Base-by-base conservation (phyloP, 1,140 invertebrate species). In the Limonius californicus region DNA sequence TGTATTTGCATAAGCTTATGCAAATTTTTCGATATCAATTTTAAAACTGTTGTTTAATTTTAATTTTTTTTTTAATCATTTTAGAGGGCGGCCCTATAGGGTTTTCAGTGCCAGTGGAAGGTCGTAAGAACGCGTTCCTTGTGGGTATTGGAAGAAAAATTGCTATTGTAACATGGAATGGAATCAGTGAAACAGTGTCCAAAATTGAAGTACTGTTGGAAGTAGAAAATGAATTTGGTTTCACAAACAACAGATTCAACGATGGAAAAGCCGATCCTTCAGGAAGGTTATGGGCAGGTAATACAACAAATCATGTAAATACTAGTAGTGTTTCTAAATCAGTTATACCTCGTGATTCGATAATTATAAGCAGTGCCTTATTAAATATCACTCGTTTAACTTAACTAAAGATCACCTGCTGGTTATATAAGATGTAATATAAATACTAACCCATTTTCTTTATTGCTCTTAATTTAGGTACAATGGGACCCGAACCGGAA, bases 241-340 rank as follows among this genome's bases (percentile, higher is more conserved):
- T 62, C 35, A 56, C 35, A 0, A 35, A 67, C 43, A 92, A 87
- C 67, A 80, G 90, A 66, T 85, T 91, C 63, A 95, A 95, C 70
- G 92, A 95, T 75, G 93, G 85, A 14, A 96, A 95, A 78, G 88
- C 87, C 64, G 93, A 96, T 76, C 82, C 85, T 0, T 74, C 70
- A 1, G 93, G 93, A 27, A 79, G 91, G 47, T 77, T 95, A 6
- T 93, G 88, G 84, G 62, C 61, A 15, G 72, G 72, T 70, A 39
- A n/a, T 2, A 43, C n/a, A n/a, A n/a, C n/a, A n/a, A n/a, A n/a
- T n/a, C n/a, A n/a, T 47, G 8, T 9, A 35, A 7, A 35, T 8
- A n/a, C n/a, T n/a, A n/a, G n/a, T n/a, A n/a, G n/a, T n/a, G n/a
- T n/a, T n/a, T n/a, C n/a, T n/a, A n/a, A n/a, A n/a, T n/a, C n/a